A percentile compares a stretch with the other conserved stretches of the same genome.
Evolutionary conservation across 2,113 vertebrate species (phyloP).

Genomic region (Apistogramma diplotaenia): DNA sequence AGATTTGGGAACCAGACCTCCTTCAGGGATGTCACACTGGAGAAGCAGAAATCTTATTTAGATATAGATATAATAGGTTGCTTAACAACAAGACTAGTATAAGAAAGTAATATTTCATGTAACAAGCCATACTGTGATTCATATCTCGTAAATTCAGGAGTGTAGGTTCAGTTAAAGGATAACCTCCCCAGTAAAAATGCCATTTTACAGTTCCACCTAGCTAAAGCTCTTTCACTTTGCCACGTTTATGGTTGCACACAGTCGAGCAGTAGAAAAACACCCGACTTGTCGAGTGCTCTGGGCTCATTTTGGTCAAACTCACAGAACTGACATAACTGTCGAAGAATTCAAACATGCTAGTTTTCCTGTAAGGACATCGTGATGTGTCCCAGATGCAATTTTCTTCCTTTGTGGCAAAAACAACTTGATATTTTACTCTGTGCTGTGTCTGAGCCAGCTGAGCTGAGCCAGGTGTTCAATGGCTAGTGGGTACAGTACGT

Average conservation of each 20-base stretch:
- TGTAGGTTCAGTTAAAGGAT: not conserved
- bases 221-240: not conserved
- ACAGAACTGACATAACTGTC: not conserved
- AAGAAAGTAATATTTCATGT: not conserved
- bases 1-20: slow-evolving; percentile 90
- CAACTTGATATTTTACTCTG: not conserved
- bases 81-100: not conserved
- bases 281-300: not conserved
- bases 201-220: not conserved
- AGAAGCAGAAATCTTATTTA: not conserved
- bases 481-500: not conserved
- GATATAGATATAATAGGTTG: not conserved
- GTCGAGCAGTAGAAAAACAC: too few species aligned
- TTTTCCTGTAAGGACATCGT: not conserved
- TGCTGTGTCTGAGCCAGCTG: not conserved
- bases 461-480: not conserved
- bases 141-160: not conserved
- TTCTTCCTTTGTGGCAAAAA: not conserved
- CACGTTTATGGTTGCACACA: not conserved
- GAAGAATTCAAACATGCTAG: not conserved
- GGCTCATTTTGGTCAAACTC: too few species aligned
- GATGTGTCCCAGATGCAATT: not conserved
- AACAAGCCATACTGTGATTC: not conserved
- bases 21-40: slow-evolving; percentile 94
- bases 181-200: not conserved